Base-by-base conservation (phyloP, 2,888 invertebrate species). In the Rhaphigaster nebulosa region DNA sequence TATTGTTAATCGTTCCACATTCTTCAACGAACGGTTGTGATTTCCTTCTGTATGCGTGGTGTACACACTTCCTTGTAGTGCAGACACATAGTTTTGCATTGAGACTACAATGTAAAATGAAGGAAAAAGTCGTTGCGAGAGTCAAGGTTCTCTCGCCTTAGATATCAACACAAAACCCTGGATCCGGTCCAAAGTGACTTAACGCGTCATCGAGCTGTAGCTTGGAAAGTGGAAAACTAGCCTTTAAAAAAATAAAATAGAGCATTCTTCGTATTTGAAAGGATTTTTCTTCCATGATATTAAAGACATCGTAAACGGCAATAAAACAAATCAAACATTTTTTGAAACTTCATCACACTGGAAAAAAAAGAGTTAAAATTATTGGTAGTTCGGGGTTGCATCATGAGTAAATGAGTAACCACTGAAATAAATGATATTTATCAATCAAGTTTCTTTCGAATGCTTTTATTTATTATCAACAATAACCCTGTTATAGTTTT, bases 91-190 rank as follows among this genome's bases (percentile, higher is more conserved):
- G 34, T 38, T 38, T 38, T 20, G 20, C 38, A 76, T 20, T 3
- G 20, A 38, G 70, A 38, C 1, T 38, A 20, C 20, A 76, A 20
- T 8, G 70, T 38, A 38, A 76, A 38, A 38, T 38, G 70, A 20
- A 76, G 70, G 38, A 76, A 76, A 38, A 34, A 76, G 70, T 38
- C 70, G 34, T 23, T 38, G 5, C 0, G 38, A 76, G 70, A 76
- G 70, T 23, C 34, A 76, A 76, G 70, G 38, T n/a, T n/a, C n/a
- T n/a, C 70, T 38, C 38, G 20, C 38, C 38, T 34, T 38, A 76
- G 70, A 38, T 76, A 76, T 76, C 70, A 76, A 76, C 70, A 76
- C 70, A 76, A 34, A 76, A 76, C 70, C 70, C 70, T 76, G 70
- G 70, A 76, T 20, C 70, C 1, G 29, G 38, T 76, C 70, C 70